Evolutionary conservation across 2,113 vertebrate genomes (phyloP).

Genomic region (Colistium nudipinnis): DNA sequence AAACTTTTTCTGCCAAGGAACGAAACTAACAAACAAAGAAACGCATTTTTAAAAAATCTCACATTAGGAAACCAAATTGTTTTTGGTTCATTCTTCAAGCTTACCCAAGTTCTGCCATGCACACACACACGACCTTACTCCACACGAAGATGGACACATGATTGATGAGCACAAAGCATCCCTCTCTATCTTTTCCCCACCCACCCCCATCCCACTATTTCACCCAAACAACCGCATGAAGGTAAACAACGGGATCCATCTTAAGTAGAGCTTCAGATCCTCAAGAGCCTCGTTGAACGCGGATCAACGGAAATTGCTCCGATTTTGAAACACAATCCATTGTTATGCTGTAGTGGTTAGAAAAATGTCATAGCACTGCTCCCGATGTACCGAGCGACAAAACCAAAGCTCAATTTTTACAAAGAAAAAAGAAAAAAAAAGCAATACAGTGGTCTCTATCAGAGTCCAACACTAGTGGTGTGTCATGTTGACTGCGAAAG

Average conservation of each 20-base stretch:
- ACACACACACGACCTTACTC: conserved; percentile 41
- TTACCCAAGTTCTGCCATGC: conserved; percentile 67
- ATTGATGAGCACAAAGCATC: conserved; percentile 51
- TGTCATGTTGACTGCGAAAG: conserved; percentile 50
- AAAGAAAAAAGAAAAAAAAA: conserved; percentile 32
- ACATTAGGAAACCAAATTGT: conserved; percentile 55
- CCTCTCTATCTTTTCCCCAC: background rate
- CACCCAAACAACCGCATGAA: conserved; percentile 27
- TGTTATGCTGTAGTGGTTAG: conserved; percentile 7
- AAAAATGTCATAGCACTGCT: conserved; percentile 8
- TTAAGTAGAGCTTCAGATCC: conserved; percentile 41
- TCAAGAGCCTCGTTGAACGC: conserved; percentile 40
- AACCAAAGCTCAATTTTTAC: conserved; percentile 42
- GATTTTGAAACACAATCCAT: conserved; percentile 4
- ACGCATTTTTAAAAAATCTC: conserved; percentile 48
- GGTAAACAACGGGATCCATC: conserved; percentile 53
- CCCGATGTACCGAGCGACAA: conserved; percentile 15
- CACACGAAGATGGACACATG: conserved; percentile 45
- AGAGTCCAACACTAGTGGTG: conserved; percentile 36
- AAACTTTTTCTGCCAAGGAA: conserved; percentile 52
- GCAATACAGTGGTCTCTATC: conserved; percentile 22
- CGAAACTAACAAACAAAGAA: conserved; percentile 41
- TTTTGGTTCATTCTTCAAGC: conserved; percentile 70
- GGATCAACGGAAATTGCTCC: conserved; percentile 30
- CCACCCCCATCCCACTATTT: conserved; percentile 16